Evolutionary conservation across 2,888 invertebrate species (phyloP).

Genomic region (Athalia rosae): DNA sequence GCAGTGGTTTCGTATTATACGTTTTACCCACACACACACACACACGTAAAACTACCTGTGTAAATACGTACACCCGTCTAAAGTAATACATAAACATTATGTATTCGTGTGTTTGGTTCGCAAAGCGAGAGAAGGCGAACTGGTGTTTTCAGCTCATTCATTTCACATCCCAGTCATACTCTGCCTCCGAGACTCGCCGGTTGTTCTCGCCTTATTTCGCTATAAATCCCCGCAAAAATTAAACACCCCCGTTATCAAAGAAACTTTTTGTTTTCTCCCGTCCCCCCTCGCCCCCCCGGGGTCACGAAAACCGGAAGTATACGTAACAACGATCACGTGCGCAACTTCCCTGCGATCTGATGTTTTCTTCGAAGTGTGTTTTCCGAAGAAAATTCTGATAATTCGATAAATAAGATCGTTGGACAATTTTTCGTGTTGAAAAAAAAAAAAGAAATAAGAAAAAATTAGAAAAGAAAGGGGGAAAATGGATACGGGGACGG

Average conservation of each 20-base stretch:
- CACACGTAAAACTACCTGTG: too few relatives aligned
- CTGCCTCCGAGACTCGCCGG: slow-evolving; percentile 57
- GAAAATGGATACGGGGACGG: slow-evolving; percentile 68
- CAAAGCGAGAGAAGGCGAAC: slow-evolving; percentile 31
- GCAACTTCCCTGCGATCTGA: too few relatives aligned
- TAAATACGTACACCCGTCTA: too few relatives aligned
- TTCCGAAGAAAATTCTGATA: too few relatives aligned
- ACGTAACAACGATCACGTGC: too few relatives aligned
- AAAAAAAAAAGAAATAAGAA: not conserved
- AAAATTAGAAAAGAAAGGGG: too few relatives aligned
- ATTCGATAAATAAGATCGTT: not conserved
- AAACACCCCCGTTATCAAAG: not conserved
- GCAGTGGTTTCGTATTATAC: too few relatives aligned
- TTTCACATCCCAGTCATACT: slow-evolving; percentile 63
- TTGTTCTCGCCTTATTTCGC: slow-evolving; percentile 4
- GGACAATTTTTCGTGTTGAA: not conserved
- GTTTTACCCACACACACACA: too few relatives aligned
- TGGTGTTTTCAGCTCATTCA: slow-evolving; percentile 62
- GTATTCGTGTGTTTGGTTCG: slow-evolving; percentile 45
- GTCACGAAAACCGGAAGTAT: too few relatives aligned
- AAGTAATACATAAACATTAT: not conserved
- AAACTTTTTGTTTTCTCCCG: not conserved
- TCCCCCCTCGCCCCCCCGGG: too few relatives aligned
- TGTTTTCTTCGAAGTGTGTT: too few relatives aligned
- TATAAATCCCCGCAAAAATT: not conserved